Evolutionary conservation across 2,888 invertebrate species (phyloP).

Genomic region (Erannis defoliaria): DNA sequence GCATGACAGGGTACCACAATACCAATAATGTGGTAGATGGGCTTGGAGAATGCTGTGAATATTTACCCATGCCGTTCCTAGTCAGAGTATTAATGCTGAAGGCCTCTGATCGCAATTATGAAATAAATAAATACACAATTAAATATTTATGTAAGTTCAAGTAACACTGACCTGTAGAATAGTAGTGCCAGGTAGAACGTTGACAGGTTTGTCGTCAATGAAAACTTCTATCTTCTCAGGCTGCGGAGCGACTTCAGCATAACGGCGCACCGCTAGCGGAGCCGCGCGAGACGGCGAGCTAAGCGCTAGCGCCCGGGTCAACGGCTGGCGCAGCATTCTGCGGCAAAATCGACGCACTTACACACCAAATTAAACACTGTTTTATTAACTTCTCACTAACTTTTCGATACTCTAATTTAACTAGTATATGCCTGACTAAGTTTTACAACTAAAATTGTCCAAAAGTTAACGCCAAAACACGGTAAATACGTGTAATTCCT

Average conservation of each 20-base stretch:
- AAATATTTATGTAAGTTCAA: background rate
- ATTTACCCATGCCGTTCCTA: too few relatives aligned
- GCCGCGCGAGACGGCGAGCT: conserved; percentile 73
- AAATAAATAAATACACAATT: too few relatives aligned
- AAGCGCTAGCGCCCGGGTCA: conserved; percentile 88
- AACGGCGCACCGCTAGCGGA: conserved; percentile 77
- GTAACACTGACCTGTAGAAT: conserved; percentile 92
- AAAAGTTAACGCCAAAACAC: conserved; percentile 19
- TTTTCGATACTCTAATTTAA: conserved; percentile 18
- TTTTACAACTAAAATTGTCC: conserved; percentile 27
- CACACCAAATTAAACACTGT: conserved; percentile 43
- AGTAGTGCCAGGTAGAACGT: conserved; percentile 98
- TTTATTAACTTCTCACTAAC: conserved; percentile 28
- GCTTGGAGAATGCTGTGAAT: too few relatives aligned
- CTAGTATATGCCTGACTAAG: background rate
- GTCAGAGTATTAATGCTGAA: too few relatives aligned
- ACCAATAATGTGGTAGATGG: too few relatives aligned
- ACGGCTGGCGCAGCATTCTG: conserved; percentile 92
- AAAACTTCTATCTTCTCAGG: conserved; percentile 97
- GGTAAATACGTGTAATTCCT: conserved; percentile 56
- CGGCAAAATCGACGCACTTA: conserved; percentile 51
- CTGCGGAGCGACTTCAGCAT: conserved; percentile 82
- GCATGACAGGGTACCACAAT: too few relatives aligned
- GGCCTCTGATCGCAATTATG: too few relatives aligned
- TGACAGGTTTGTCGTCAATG: conserved; percentile 97